Conservation (phyloP, 1,140 invertebrate species). For the Drosophila bocki region DNA sequence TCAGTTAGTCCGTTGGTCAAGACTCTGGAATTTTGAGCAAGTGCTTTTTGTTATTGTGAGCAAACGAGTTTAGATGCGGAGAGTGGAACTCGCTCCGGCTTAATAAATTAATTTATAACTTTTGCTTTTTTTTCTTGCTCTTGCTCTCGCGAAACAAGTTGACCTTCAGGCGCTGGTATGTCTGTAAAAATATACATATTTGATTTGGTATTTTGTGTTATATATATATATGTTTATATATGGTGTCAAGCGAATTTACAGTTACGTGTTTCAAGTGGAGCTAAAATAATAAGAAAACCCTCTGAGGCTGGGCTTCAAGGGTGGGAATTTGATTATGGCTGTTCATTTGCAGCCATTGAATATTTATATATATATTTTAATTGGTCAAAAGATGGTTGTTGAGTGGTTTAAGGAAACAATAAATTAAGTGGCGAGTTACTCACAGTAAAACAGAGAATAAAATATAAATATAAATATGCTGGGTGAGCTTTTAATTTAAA, state of each 20-base stretch:
- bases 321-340: no score
- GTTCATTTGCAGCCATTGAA: constrained; percentile 12
- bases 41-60: constrained; percentile 33
- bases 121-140: constrained; percentile 47
- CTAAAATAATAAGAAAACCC: background rate
- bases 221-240: background rate
- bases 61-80: constrained; percentile 64
- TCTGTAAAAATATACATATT: constrained; percentile 20
- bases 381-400: constrained; percentile 19
- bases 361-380: constrained; percentile 10
- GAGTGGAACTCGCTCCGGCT: constrained; percentile 58
- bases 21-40: constrained; percentile 59
- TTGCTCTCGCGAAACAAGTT: constrained; percentile 61
- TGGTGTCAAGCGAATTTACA: constrained; percentile 29
- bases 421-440: constrained; percentile 5
- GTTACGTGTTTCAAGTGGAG: constrained; percentile 36
- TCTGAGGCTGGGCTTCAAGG: constrained; percentile 37
- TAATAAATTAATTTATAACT: constrained; percentile 74
- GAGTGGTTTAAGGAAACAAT: constrained; percentile 1
- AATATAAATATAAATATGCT: background rate
- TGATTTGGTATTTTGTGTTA: constrained; percentile 16
- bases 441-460: no score
- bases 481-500: no score
- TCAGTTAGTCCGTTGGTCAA: constrained; percentile 55
- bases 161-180: constrained; percentile 59